phyloP scores from a whole-genome alignment of 2,888 invertebrate species.

The Metalampra italica region DNA sequence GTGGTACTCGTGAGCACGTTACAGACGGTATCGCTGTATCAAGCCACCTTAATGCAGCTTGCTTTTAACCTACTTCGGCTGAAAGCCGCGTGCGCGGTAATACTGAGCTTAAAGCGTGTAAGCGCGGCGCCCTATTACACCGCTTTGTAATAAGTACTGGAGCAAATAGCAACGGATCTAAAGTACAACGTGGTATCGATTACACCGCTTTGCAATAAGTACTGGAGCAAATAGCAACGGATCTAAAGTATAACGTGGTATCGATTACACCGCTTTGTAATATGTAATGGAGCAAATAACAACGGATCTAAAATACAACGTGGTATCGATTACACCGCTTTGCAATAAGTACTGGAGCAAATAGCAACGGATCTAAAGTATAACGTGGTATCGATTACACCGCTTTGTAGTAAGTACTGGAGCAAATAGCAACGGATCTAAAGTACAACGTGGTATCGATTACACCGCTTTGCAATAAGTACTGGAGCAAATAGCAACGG shows the following conservation, averaged over 20 bases:
- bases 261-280: constrained; percentile 27
- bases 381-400: constrained; percentile 24
- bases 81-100: constrained; percentile 22
- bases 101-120: constrained; percentile 25
- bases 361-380: too few species aligned
- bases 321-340: constrained; percentile 27
- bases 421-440: too few species aligned
- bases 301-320: too few species aligned
- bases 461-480: constrained; percentile 23
- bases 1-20: constrained; percentile 6
- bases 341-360: constrained; percentile 7
- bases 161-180: too few species aligned
- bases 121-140: constrained; percentile 24
- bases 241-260: too few species aligned
- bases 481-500: too few species aligned
- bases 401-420: constrained; percentile 12
- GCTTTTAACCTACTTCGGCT: constrained; percentile 59
- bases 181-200: constrained; percentile 5
- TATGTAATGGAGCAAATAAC: not conserved
- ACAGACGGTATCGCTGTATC: constrained; percentile 25
- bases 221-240: too few species aligned
- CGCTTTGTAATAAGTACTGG: constrained; percentile 12
- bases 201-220: constrained; percentile 23
- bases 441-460: constrained; percentile 11
- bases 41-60: constrained; percentile 46